Conservation (phyloP, 2,797 vertebrate species). For the Trematomus bernacchii region DNA sequence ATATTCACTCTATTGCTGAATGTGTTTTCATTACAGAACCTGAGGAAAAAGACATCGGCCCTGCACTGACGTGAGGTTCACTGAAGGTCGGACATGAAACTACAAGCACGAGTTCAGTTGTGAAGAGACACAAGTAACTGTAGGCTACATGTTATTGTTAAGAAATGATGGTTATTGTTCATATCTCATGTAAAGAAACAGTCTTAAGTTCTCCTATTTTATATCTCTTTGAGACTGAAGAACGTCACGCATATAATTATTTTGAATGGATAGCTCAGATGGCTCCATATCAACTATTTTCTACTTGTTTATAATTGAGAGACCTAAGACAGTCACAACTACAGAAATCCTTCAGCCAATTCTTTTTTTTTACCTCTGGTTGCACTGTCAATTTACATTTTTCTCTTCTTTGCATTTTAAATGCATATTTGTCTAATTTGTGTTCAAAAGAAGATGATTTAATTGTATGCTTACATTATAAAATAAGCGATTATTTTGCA, state of each 20-base stretch:
- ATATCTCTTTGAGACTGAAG: constrained; percentile 1
- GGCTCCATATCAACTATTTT: constrained; percentile 12
- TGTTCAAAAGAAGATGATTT: too few relatives aligned
- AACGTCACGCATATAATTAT: neutral
- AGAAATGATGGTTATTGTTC: constrained; percentile 14
- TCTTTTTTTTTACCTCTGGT: constrained; percentile 1
- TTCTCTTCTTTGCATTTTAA: too few relatives aligned
- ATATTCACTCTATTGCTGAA: too few relatives aligned
- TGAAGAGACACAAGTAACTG: constrained; percentile 12
- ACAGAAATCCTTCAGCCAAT: neutral
- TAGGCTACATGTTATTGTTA: neutral
- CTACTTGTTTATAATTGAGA: constrained; percentile 17
- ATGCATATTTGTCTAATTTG: too few relatives aligned
- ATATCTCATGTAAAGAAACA: constrained; percentile 11
- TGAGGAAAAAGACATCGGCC: constrained; percentile 74
- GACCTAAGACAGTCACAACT: constrained; percentile 32
- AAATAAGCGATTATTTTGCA: constrained; percentile 67
- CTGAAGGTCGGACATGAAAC: neutral
- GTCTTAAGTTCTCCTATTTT: constrained; percentile 7
- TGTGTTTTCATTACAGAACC: constrained; percentile 79
- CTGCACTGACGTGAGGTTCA: neutral
- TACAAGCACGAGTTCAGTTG: neutral
- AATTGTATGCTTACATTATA: too few relatives aligned
- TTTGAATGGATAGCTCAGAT: neutral
- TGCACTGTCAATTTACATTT: neutral